Evolutionary conservation across 2,888 invertebrate genomes (phyloP), one percentile per base, ranked within the genome.

Genomic region (Scaptomyza cyrtandrae): DNA sequence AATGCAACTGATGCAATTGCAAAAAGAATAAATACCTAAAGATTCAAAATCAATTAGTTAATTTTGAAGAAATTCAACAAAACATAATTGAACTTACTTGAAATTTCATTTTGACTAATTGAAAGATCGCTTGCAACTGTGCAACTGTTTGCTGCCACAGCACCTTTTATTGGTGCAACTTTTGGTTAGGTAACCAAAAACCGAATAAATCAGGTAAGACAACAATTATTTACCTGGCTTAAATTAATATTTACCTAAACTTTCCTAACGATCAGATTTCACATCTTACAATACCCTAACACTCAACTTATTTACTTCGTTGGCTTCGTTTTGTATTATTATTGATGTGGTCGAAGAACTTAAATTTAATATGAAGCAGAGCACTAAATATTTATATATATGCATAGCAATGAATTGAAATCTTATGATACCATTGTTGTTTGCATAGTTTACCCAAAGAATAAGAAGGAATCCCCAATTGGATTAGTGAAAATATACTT

Each of bases 401-500:
- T 64, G 37, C 35, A 63, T 48, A 62, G 31, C 58, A 67, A 61
- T 58, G 37, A 58, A 68, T 56, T 77, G 14, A 48, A 60, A 41
- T 54, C 45, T 54, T 11, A 49, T 61, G 41, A 41, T 24, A 31
- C 54, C 27, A 44, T 29, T n/a, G 43, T 49, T 65, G 39, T 48
- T 66, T 58, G 48, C 44, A 13, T 61, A 43, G 50, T 27, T 16
- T 35, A 7, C 19, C 24, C 33, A 58, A 45, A 60, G 57, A n/a
- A 1, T 14, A 24, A 19, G 5, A 14, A 43, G 7, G n/a, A 37
- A 50, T 35, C 35, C 41, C 31, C 62, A 67, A 75, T 75, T 65
- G 71, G 33, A 58, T 65, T 71, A 79, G 62, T 54, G 63, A 43
- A 80, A 70, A 56, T 35, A 67, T 39, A 69, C 65, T 49, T 76